Percentiles rank a stretch among this genome's conserved stretches.
These are phyloP conservation scores for Scaptomyza polygonia DNA, from an alignment of 2,888 invertebrate genomes.

Conservation along the genomic window DNA sequence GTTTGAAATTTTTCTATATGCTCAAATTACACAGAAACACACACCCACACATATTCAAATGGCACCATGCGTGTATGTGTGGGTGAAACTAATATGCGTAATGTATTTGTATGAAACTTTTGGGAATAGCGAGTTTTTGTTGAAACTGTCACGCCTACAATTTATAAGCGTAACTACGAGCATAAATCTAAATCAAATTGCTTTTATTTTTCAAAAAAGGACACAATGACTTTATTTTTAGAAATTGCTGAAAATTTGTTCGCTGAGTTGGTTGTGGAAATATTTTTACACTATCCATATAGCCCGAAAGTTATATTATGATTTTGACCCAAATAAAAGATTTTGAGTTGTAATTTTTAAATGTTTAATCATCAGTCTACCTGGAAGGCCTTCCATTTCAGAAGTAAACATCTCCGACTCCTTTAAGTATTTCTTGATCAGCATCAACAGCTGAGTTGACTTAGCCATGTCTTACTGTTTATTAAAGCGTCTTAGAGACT, in stretches of 20 bases:
- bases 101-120: conserved; percentile 52
- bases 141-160: conserved; percentile 40
- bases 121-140: conserved; percentile 29
- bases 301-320: not conserved
- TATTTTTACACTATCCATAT: not conserved
- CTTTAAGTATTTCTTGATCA: too few relatives aligned
- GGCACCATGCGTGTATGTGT: conserved; percentile 6
- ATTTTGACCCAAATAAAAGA: not conserved
- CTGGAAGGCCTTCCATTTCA: not conserved
- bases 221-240: not conserved
- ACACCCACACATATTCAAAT: conserved; percentile 22
- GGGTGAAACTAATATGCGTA: conserved; percentile 53
- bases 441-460: too few relatives aligned
- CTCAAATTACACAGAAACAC: conserved; percentile 19
- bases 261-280: not conserved
- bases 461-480: too few relatives aligned
- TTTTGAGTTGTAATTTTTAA: not conserved
- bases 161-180: conserved; percentile 41
- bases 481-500: too few relatives aligned
- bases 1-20: conserved; percentile 44
- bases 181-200: conserved; percentile 36
- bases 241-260: not conserved
- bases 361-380: not conserved
- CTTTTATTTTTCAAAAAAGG: not conserved
- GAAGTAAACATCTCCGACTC: too few relatives aligned